phyloP scores from a whole-genome alignment of 2,113 vertebrate species.

The Corythaeola cristata region DNA sequence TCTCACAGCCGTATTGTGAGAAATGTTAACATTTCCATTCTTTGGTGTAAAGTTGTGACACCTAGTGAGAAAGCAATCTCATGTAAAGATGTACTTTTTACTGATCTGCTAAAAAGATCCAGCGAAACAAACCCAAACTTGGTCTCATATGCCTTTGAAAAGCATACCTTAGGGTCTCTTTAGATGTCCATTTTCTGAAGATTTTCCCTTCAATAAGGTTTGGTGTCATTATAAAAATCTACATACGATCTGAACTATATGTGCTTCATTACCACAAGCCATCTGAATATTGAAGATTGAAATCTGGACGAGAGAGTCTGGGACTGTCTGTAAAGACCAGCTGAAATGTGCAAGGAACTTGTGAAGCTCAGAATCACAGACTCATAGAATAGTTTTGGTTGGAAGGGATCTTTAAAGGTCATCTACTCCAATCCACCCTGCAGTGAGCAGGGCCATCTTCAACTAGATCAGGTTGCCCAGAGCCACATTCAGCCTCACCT shows the following conservation, averaged over 20 bases:
- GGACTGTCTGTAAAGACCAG: not conserved
- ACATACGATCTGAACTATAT: not conserved
- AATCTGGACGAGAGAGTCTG: not conserved
- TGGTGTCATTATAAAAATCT: not conserved
- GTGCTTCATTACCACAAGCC: not conserved
- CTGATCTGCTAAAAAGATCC: not conserved
- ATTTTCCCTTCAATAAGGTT: not conserved
- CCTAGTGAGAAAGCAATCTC: not conserved
- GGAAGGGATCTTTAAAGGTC: not conserved
- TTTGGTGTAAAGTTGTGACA: not conserved
- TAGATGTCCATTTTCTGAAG: not conserved
- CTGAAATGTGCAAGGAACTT: not conserved
- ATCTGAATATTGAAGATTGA: not conserved
- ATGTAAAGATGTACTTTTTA: not conserved
- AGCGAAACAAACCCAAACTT: not conserved
- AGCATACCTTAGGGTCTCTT: not conserved
- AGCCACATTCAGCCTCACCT: not conserved
- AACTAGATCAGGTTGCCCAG: not conserved
- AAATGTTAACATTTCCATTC: not conserved
- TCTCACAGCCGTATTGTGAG: not conserved
- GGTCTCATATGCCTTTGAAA: not conserved
- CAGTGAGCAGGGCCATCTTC: not conserved
- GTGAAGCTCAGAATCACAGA: not conserved
- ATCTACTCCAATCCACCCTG: not conserved
- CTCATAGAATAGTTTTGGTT: not conserved